A percentile compares a stretch with the other conserved stretches of the same genome.
Conservation (phyloP, 1,140 invertebrate species). For the Microplitis demolitor region DNA sequence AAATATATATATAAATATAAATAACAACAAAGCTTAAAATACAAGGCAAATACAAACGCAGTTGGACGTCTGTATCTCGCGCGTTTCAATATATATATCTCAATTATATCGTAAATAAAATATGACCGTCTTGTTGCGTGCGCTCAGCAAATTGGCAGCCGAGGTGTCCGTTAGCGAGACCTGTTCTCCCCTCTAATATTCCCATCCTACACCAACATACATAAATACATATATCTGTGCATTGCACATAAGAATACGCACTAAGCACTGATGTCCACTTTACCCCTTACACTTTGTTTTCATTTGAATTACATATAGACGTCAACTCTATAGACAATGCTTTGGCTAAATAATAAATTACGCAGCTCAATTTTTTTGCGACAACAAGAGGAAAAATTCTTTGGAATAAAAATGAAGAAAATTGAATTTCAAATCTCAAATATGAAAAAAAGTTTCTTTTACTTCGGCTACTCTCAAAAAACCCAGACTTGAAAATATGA, state of each 20-base stretch:
- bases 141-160: slow-evolving; percentile 48
- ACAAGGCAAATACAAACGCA: slow-evolving; percentile 21
- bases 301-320: background rate
- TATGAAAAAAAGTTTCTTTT: background rate
- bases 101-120: slow-evolving; percentile 59
- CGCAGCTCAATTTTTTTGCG: too few species aligned
- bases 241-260: background rate
- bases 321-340: too few species aligned
- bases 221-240: background rate
- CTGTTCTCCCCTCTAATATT: slow-evolving; percentile 37
- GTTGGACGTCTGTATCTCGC: slow-evolving; percentile 49
- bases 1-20: too few species aligned
- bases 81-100: slow-evolving; percentile 57
- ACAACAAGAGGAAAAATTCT: too few species aligned
- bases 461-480: too few species aligned
- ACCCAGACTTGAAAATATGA: too few species aligned
- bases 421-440: background rate
- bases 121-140: slow-evolving; percentile 53
- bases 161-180: slow-evolving; percentile 47
- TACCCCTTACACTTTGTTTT: background rate
- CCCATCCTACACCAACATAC: slow-evolving; percentile 16
- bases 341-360: too few species aligned
- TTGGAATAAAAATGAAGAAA: too few species aligned
- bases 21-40: background rate
- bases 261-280: background rate